Evolutionary conservation across 2,113 vertebrate genomes (phyloP).

Genomic region (Trachemys scripta): DNA sequence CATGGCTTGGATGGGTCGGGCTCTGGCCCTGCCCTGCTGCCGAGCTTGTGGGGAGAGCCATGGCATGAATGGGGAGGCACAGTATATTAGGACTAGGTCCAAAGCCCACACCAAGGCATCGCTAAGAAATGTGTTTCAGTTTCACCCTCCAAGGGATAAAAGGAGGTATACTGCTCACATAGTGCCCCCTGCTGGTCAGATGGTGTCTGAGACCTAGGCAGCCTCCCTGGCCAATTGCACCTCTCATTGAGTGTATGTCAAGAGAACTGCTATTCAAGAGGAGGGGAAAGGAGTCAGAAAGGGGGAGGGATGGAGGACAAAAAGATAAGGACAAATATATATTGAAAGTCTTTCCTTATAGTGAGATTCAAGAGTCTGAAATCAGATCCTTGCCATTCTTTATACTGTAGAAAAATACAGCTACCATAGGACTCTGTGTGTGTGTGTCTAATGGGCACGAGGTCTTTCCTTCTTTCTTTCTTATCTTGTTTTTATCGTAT

Average conservation of each 20-base stretch:
- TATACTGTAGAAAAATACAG: not conserved
- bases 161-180: not conserved
- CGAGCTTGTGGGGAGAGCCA: not conserved
- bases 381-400: not conserved
- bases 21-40: fast-evolving
- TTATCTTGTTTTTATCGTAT: not conserved
- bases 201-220: not conserved
- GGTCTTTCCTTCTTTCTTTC: not conserved
- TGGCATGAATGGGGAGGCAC: not conserved
- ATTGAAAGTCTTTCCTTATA: not conserved
- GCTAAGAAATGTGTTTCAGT: not conserved
- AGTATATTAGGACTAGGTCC: not conserved
- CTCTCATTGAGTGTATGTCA: not conserved
- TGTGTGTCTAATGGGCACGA: not conserved
- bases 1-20: not conserved
- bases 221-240: not conserved
- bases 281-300: not conserved
- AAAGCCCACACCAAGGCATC: not conserved
- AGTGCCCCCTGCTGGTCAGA: not conserved
- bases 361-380: not conserved
- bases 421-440: not conserved
- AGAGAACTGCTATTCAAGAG: not conserved
- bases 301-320: not conserved
- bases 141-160: not conserved
- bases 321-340: not conserved